These are phyloP conservation scores for Sebastes iracundus DNA, from an alignment of 2,797 vertebrate genomes.

Conservation along the genomic window DNA sequence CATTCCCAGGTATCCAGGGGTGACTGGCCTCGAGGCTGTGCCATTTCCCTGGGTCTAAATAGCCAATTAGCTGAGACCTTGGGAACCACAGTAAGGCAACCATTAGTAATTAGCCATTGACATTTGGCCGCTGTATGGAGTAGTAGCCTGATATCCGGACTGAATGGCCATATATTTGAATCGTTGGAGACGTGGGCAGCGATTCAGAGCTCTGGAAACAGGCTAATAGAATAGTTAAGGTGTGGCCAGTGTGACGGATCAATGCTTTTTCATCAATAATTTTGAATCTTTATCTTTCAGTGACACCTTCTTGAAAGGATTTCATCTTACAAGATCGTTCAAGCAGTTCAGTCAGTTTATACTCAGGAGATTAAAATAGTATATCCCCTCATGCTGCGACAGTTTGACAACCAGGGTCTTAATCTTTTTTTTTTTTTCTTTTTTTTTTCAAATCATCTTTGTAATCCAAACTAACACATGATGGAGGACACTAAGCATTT, in stretches of 20 bases:
- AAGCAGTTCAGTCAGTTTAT: conserved; percentile 7
- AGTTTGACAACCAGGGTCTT: not conserved
- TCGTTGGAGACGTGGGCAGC: not conserved
- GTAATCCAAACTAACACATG: not conserved
- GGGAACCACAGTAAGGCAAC: conserved; percentile 58
- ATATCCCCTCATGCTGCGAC: not conserved
- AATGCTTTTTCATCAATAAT: conserved; percentile 49
- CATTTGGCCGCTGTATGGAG: conserved; percentile 63
- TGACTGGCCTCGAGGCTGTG: conserved; percentile 66
- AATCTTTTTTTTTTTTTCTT: not conserved
- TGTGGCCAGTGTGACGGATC: conserved; percentile 13
- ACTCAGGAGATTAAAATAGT: not conserved
- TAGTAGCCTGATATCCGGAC: conserved; percentile 38
- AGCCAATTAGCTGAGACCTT: conserved; percentile 78
- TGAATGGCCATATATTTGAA: conserved; percentile 44
- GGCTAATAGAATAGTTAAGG: not conserved
- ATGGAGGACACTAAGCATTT: not conserved
- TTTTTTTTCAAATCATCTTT: not conserved
- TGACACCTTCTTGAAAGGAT: conserved; percentile 2
- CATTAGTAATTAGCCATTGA: conserved; percentile 77
- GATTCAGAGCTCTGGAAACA: conserved; percentile 26
- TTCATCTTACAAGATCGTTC: conserved; percentile 1
- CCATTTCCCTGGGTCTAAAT: conserved; percentile 74
- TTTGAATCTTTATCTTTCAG: conserved; percentile 39
- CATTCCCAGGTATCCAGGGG: conserved; percentile 67